Evolutionary conservation across 2,797 vertebrate genomes (phyloP), one percentile per base, ranked within the genome.

Genomic region (Typhlichthys subterraneus): DNA sequence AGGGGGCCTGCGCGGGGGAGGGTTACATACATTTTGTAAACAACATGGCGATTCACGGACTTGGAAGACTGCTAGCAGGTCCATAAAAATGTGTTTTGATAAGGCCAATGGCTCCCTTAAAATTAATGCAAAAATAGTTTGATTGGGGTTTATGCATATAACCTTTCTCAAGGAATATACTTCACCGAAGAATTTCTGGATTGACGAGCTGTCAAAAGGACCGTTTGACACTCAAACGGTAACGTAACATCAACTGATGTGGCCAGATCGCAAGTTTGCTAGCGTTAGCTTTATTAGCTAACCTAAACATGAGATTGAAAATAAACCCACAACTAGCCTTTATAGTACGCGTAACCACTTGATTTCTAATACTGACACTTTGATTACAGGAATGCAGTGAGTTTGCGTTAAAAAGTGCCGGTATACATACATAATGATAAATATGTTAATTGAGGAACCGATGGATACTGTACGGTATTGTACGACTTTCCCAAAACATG

Each of bases 11-110:
- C 61, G 55, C 15, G 56, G 49, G 47, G 55, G 23, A 42, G n/a
- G 15, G 8, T 46, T 51, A 23, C 50, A 66, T 83, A 23, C 50
- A 66, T 83, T 86, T 85, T 85, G 92, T 93, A 93, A 93, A 93
- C 92, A 94, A 93, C 89, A 94, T 93, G 91, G 92, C 92, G 90
- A 63, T 70, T 63, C 70, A 72, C 52, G 70, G 69, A 77, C 67
- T 72, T 59, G 57, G 63, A 45, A 61, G 63, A 46, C 67, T 58
- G 70, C 17, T 75, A 76, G 74, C 70, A 13, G 7, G 75, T 63
- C 73, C 76, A 75, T 59, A 52, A 47, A 47, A 73, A 67, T n/a
- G 59, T 45, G 64, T 29, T 54, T 63, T 65, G 47, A 64, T 14
- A 59, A 71, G 10, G n/a, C 10, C 17, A 1, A 45, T 5, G 23